Evolutionary conservation across 2,888 invertebrate species (phyloP).

Genomic region (Encarsia formosa): DNA sequence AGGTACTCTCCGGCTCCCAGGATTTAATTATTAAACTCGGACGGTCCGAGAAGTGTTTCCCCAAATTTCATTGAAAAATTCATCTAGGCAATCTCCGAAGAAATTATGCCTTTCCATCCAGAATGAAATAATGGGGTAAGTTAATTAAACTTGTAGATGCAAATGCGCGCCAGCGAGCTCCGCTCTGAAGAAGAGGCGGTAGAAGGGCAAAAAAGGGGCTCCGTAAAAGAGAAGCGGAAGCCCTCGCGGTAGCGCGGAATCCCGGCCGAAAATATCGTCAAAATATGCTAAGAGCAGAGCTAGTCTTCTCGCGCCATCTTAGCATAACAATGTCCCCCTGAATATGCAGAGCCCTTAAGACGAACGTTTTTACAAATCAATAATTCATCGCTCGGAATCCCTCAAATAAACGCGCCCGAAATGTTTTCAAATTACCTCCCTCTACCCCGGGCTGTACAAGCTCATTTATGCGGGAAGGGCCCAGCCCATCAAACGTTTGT

Average conservation of each 20-base stretch:
- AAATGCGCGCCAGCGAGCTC: constrained; percentile 30
- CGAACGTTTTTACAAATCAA: constrained; percentile 13
- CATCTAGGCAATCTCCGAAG: no score
- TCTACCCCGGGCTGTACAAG: no score
- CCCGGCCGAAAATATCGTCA: constrained; percentile 40
- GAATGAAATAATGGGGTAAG: constrained; percentile 31
- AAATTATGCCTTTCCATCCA: neutral
- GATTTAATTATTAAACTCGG: no score
- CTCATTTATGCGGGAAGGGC: no score
- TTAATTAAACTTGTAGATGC: constrained; percentile 40
- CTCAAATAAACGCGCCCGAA: no score
- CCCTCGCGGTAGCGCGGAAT: constrained; percentile 21
- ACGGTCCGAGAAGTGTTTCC: no score
- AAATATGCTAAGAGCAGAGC: constrained; percentile 45
- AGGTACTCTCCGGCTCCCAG: no score
- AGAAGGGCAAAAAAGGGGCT: neutral
- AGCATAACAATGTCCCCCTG: constrained; percentile 46
- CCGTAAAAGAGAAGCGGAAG: constrained; percentile 12
- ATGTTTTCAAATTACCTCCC: no score
- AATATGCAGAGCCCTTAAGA: constrained; percentile 38
- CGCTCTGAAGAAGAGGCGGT: constrained; percentile 1
- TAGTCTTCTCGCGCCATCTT: constrained; percentile 39
- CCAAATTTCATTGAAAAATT: no score
- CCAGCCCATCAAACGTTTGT: no score
- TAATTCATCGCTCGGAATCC: no score